Evolutionary conservation across 1,140 invertebrate genomes (phyloP), one percentile per base, ranked within the genome.

Genomic region (Aculops lycopersici): DNA sequence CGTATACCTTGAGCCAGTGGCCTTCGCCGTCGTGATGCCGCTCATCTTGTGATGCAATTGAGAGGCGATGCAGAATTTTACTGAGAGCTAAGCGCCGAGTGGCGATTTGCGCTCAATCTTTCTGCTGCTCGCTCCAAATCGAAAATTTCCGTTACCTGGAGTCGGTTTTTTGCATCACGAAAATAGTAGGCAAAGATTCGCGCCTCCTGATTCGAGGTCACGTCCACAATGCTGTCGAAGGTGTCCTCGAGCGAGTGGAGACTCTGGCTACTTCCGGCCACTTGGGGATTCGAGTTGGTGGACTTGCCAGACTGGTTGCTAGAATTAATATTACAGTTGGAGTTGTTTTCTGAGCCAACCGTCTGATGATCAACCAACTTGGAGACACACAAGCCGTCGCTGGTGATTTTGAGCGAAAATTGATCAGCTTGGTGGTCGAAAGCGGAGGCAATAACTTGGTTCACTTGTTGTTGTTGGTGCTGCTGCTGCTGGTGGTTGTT

Each of bases 101-200:
- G n/a, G n/a, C n/a, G n/a, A n/a, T n/a, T n/a, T n/a, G n/a, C 24
- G n/a, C 24, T 31, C n/a, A 31, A 8, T 31, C 24, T 31, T 8
- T 8, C 24, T 31, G 24, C 8, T 31, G 24, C 24, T n/a, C n/a
- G 24, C 24, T 31, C 8, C 24, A 31, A 31, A 31, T 31, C 24
- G n/a, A 8, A 80, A 47, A 81, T 78, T 60, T 81, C 75, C 2
- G 74, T 77, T 43, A 81, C 68, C 55, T 75, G 74, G 37, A 74
- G 66, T 61, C 67, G 72, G 54, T 79, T 75, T 51, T 75, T 68
- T 31, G 53, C 54, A 50, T 76, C 71, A 51, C 78, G 72, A 51
- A 75, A 69, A 51, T 83, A 84, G 58, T 84, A 80, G 56, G 76
- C 84, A 1, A 78, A 71, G 63, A 83, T 74, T 2, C 81, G 56